Conservation (phyloP, 2,113 vertebrate species). For the Mystacornis crossleyi region DNA sequence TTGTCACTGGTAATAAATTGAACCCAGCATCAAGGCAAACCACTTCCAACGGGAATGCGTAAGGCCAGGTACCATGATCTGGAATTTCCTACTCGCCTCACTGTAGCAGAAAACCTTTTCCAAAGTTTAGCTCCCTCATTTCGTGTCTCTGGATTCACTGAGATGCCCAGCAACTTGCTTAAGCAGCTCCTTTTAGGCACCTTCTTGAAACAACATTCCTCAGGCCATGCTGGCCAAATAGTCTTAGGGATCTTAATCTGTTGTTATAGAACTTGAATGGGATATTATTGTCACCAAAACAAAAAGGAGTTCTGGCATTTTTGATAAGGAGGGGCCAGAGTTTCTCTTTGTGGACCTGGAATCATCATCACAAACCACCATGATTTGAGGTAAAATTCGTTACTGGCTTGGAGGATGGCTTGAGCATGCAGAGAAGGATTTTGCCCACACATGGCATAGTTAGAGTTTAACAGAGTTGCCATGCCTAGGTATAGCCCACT, state of each 20-base stretch:
- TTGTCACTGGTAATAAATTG: conserved; percentile 26
- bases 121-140: background rate
- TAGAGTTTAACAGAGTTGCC: background rate
- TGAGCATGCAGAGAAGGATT: background rate
- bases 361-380: background rate
- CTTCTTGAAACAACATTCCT: background rate
- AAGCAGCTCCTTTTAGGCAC: background rate
- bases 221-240: background rate
- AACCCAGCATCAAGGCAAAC: background rate
- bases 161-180: background rate
- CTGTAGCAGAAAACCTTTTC: background rate
- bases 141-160: background rate
- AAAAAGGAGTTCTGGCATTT: background rate
- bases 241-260: background rate
- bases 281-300: background rate
- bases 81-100: background rate
- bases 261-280: background rate
- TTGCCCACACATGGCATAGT: background rate
- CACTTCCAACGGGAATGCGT: background rate
- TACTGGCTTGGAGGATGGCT: background rate
- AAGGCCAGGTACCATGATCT: background rate
- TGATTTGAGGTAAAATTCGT: background rate
- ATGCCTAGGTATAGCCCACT: background rate
- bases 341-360: background rate
- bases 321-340: background rate